These are phyloP conservation scores for Steinernema scapterisci DNA, from an alignment of 2,888 invertebrate genomes.

Conservation along the genomic window DNA sequence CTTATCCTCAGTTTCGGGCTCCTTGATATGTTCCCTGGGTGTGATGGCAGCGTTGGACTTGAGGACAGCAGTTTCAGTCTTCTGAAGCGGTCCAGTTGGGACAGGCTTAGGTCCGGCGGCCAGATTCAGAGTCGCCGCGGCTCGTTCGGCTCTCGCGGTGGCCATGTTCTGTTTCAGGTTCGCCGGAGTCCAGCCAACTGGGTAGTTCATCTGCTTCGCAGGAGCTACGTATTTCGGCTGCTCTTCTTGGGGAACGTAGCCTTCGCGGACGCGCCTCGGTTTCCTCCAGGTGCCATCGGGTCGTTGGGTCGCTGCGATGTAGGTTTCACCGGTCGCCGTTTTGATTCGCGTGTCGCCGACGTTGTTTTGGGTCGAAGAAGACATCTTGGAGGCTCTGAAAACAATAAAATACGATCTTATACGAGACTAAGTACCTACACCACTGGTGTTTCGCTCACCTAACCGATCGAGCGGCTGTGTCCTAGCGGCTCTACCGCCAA, in stretches of 20 bases:
- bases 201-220: constrained; percentile 37
- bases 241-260: constrained; percentile 98
- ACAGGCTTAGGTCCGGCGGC: constrained; percentile 27
- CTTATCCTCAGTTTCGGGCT: constrained; percentile 83
- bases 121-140: too few species aligned
- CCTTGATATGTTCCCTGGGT: constrained; percentile 61
- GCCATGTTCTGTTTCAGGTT: constrained; percentile 40
- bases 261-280: constrained; percentile 89
- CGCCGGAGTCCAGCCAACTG: constrained; percentile 56
- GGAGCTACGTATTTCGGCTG: constrained; percentile 76
- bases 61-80: constrained; percentile 42
- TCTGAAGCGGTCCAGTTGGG: constrained; percentile 29
- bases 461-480: too few species aligned
- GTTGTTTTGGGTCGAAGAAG: constrained; percentile 1
- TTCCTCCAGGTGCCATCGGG: constrained; percentile 99
- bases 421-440: too few species aligned
- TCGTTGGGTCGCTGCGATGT: constrained; percentile 91
- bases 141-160: not conserved
- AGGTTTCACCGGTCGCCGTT: constrained; percentile 73
- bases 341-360: constrained; percentile 51
- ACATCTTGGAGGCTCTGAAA: too few species aligned
- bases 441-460: too few species aligned
- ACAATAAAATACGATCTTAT: too few species aligned
- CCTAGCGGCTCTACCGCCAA: too few species aligned
- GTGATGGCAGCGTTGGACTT: constrained; percentile 56